phyloP scores from a whole-genome alignment of 2,888 invertebrate genomes.

The Deilephila elpenor region DNA sequence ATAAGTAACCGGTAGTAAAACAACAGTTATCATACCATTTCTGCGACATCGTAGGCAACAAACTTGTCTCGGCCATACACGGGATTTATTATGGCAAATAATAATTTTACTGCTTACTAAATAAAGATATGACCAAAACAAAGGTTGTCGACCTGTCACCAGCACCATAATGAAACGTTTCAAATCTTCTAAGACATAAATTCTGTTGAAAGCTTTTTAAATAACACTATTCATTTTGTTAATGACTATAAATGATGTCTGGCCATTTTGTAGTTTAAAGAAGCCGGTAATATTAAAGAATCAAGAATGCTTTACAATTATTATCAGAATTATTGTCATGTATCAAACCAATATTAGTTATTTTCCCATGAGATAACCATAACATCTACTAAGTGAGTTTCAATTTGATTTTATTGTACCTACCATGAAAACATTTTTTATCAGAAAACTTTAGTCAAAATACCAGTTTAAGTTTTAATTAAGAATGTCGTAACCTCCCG shows the following conservation, averaged over 20 bases:
- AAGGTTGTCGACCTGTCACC: slow-evolving; percentile 20
- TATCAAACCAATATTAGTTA: too few species aligned
- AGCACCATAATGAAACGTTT: not conserved
- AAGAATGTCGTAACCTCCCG: not conserved
- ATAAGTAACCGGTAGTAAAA: slow-evolving; percentile 19
- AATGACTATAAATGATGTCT: too few species aligned
- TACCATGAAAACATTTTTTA: too few species aligned
- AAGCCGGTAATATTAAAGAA: too few species aligned
- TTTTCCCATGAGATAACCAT: too few species aligned
- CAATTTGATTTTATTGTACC: too few species aligned
- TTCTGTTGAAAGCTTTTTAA: not conserved
- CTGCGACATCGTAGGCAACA: slow-evolving; percentile 13
- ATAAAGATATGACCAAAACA: slow-evolving; percentile 23
- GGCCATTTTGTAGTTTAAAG: too few species aligned
- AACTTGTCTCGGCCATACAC: slow-evolving; percentile 10
- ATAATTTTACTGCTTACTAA: slow-evolving; percentile 22
- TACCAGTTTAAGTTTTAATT: not conserved
- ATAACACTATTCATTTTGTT: too few species aligned
- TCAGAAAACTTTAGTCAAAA: not conserved
- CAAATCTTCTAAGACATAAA: not conserved
- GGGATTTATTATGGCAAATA: slow-evolving; percentile 26
- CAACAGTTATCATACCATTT: slow-evolving; percentile 26
- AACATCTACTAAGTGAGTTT: too few species aligned
- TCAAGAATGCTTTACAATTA: too few species aligned
- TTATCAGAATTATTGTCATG: too few species aligned